Base-by-base conservation (phyloP, 2,113 vertebrate genomes). In the Cairina moschata region DNA sequence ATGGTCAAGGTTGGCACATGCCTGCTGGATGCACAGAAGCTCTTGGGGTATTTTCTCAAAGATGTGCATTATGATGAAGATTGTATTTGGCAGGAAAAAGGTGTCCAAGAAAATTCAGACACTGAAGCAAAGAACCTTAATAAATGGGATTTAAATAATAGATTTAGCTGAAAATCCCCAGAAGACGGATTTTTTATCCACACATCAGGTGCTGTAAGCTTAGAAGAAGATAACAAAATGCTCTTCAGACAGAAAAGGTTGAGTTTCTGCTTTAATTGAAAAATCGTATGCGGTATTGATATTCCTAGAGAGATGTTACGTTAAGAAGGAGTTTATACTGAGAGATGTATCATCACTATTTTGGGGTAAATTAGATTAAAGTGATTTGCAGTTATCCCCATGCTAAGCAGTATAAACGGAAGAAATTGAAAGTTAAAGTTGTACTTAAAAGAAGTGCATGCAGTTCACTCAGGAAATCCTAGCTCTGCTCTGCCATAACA, bases 81-180 rank as follows among this genome's bases (percentile, higher is more conserved):
- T 14, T 66, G 72, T 55, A 26, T 48, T 80, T 83, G 55, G 46
- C 68, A 81, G 82, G 56, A 88, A 66, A 83, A 94, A 94, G 48
- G 67, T 85, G 68, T 78, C 86, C 68, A 52, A 88, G 88, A 78
- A 88, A 90, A 91, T 83, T 83, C 88, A 32, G 13, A 67, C 34
- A 2, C 3, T 6, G 76, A 88, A 94, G 90, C 42, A 78, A 91
- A 96, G 86, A 91, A 84, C 83, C 83, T 97, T 92, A 85, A 97
- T 95, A 95, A 96, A 94, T 22, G 82, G 95, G 90, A 95, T 95
- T 94, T 96, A 93, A 96, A 95, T 94, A 97, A 96, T 90, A 96
- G 95, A 96, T 95, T 96, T 93, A 96, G 76, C 93, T 81, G 95
- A 84, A 96, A 96, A 96, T 96, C 95, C 95, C 95, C 88, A 86